A percentile compares a stretch with the other conserved stretches of the same genome.
Conservation (phyloP, 2,888 invertebrate species). For the Meiosimyza platycephala region DNA sequence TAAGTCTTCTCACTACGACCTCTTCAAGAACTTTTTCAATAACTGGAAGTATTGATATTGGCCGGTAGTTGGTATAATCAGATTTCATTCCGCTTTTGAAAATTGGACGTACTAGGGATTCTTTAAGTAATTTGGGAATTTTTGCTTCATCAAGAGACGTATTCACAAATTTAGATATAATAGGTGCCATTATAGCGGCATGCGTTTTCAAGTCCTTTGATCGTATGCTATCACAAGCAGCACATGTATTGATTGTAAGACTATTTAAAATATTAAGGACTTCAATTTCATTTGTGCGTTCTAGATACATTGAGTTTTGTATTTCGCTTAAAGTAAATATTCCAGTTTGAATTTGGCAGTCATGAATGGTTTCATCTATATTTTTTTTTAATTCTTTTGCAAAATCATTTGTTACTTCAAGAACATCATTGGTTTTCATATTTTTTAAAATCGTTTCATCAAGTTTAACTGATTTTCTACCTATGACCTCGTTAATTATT, state of each 20-base stretch:
- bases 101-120: neutral
- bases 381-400: too few relatives aligned
- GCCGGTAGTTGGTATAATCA: neutral
- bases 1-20: neutral
- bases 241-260: too few relatives aligned
- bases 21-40: conserved; percentile 3
- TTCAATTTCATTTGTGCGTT: too few relatives aligned
- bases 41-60: neutral
- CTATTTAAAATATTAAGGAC: too few relatives aligned
- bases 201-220: neutral
- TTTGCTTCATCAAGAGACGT: neutral
- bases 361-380: too few relatives aligned
- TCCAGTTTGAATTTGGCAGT: too few relatives aligned
- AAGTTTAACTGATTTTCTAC: too few relatives aligned
- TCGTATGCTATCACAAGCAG: too few relatives aligned
- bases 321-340: too few relatives aligned
- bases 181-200: neutral
- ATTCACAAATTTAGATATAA: neutral
- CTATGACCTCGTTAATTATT: too few relatives aligned
- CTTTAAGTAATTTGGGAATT: neutral
- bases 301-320: too few relatives aligned
- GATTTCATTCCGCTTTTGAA: neutral
- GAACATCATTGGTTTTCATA: neutral
- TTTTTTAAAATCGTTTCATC: neutral
- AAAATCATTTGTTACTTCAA: too few relatives aligned